Evolutionary conservation across 2,888 invertebrate species (phyloP), one percentile per base, ranked within the genome.

Genomic region (Monoplex corrugatus): DNA sequence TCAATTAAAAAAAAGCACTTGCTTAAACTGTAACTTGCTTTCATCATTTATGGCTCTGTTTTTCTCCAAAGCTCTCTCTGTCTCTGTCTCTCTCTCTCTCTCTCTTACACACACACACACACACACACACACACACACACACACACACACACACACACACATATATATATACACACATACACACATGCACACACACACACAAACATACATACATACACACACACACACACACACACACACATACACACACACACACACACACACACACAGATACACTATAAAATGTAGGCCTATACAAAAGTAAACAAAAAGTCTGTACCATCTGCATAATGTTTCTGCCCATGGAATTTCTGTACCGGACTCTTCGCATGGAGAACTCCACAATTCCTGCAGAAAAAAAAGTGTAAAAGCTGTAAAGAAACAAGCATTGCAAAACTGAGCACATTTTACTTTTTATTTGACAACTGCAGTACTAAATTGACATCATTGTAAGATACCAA

Each of bases 331-430:
- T 90, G 35, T 97, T 97, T 92, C 96, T 96, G 91, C 97, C 97
- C 75, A 99, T 97, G 0, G 99, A 97, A 96, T 99, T 99, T 94
- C 97, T 98, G 50, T 98, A 97, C 89, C 97, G 93, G 16, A 96
- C 96, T 88, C 96, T 94, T 89, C 96, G 96, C 87, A 99, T 96
- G 23, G 78, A 23, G 1, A 78, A 32, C 8, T 32, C 23, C 32
- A 87, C 80, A 45, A 44, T 40, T 8, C 57, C 43, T 45, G 57
- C 78, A 50, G 75, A 40, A 35, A 13, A 75, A 19, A 45, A 44
- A 1, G n/a, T n/a, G n/a, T n/a, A n/a, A n/a, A n/a, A n/a, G n/a
- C n/a, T n/a, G n/a, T n/a, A n/a, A 75, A 45, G 23, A 80, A 40
- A 57, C 45, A 78, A 19, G n/a, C 45, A 0, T 35, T 75, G 44